Evolutionary conservation across 2,797 vertebrate species (phyloP).

Genomic region (Capromys pilorides): DNA sequence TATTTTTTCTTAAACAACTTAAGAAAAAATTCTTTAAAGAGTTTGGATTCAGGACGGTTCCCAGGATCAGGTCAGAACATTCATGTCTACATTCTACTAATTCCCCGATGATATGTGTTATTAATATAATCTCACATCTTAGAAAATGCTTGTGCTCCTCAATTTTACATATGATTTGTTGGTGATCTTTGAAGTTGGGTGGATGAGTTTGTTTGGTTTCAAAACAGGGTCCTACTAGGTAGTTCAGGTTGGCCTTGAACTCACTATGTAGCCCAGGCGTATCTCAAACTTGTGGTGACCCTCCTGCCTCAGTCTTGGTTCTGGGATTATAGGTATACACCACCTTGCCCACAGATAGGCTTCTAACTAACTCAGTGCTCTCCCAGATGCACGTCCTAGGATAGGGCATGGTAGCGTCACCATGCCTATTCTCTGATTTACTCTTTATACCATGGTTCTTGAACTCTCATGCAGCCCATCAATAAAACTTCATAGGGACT

Average conservation of each 20-base stretch:
- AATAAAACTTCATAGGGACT: not conserved
- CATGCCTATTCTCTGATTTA: not conserved
- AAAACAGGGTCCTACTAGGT: not conserved
- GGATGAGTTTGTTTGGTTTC: not conserved
- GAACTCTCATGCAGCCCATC: not conserved
- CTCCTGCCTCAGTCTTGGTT: not conserved
- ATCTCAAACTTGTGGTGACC: not conserved
- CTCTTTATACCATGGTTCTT: not conserved
- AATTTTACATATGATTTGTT: not conserved
- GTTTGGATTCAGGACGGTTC: not conserved
- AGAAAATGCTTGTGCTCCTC: not conserved
- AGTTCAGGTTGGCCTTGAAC: not conserved
- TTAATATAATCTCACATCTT: not conserved
- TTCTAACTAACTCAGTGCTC: not conserved
- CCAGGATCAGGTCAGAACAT: not conserved
- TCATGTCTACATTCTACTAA: not conserved
- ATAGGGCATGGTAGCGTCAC: not conserved
- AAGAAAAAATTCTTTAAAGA: constrained; percentile 5
- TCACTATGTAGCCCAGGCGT: not conserved
- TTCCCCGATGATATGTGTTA: not conserved
- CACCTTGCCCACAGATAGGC: not conserved
- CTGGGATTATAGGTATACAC: not conserved
- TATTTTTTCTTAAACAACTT: constrained; percentile 20
- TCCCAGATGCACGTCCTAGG: not conserved
- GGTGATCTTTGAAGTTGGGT: not conserved